Percentiles rank a stretch among this genome's conserved stretches.
Evolutionary conservation across 2,888 invertebrate species (phyloP).

Genomic region (Drosophila birchii): DNA sequence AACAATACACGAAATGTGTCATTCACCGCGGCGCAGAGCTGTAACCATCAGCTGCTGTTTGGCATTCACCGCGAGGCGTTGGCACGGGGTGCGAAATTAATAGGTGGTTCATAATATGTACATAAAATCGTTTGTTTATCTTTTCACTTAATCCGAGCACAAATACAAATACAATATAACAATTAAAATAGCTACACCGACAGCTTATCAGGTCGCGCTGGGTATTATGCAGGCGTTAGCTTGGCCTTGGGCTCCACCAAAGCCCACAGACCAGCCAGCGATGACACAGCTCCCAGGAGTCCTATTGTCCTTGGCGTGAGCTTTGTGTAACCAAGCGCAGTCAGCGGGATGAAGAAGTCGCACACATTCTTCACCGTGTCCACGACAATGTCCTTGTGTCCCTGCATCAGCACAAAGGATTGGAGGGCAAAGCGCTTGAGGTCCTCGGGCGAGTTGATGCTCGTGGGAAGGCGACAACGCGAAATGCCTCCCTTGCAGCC

Average conservation of each 20-base stretch:
- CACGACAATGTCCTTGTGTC: conserved; percentile 89
- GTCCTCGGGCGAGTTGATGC: conserved; percentile 71
- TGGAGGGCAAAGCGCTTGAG: conserved; percentile 69
- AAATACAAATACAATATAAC: conserved; percentile 41
- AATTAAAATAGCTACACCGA: conserved; percentile 35
- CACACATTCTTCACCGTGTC: conserved; percentile 94
- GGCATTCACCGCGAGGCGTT: conserved; percentile 20
- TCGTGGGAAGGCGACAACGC: conserved; percentile 65
- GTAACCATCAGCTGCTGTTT: conserved; percentile 32
- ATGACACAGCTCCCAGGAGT: conserved; percentile 91
- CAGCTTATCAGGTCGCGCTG: conserved; percentile 31
- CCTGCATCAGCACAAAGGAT: conserved; percentile 75
- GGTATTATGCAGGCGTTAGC: conserved; percentile 87
- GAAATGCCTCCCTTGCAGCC: conserved; percentile 83
- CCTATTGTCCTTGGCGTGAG: conserved; percentile 92
- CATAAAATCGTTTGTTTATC: conserved; percentile 51
- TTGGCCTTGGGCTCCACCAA: conserved; percentile 92
- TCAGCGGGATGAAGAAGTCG: conserved; percentile 94
- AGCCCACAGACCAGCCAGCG: conserved; percentile 91
- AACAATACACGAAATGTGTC: conserved; percentile 17
- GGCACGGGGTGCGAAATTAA: neutral
- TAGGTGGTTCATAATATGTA: conserved; percentile 6
- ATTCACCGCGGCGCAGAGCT: conserved; percentile 9
- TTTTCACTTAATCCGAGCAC: conserved; percentile 47
- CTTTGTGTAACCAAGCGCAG: conserved; percentile 91